Evolutionary conservation across 2,797 vertebrate species (phyloP), one percentile per base, ranked within the genome.

Genomic region (Enteromius paludinosus): DNA sequence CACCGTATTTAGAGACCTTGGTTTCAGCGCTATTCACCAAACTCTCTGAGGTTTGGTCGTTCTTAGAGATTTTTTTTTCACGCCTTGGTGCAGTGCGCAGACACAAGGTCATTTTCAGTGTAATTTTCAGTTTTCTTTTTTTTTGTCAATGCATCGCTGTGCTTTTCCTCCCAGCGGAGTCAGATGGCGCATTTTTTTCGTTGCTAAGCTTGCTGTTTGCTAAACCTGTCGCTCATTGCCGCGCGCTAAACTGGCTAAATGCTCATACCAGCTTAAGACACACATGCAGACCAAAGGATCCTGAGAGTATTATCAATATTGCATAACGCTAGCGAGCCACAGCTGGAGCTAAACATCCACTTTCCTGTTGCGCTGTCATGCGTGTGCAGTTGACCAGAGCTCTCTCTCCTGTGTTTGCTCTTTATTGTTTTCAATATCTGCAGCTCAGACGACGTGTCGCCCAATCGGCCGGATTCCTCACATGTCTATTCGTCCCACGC

Each of bases 391-490:
- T 90, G 80, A 94, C 92, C 92, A 92, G 94, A 92, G 94, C 93
- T 94, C 92, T 94, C 88, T 86, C 86, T 85, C 65, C 77, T 83
- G 43, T 83, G 77, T 83, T 83, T 78, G 85, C 75, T 86, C 92
- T 95, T 91, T 93, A 93, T 93, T 93, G 91, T 95, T 91, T 93
- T 91, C 64, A 93, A 92, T 93, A 89, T 95, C 93, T 95, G 92
- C 96, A 96, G 96, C 95, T 94, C 95, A 92, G 94, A 95, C 87
- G 94, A 94, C 91, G 93, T 93, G 90, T 96, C 91, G 86, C 92
- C 94, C 92, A 94, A 93, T 94, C 93, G 96, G 93, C 95, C 93
- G 95, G 96, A 95, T 91, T 95, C 94, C 94, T 94, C 94, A 94
- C 95, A 93, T 93, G 92, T 90, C 93, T 93, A 92, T 91, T 93